Conservation (phyloP, 2,797 vertebrate genomes). For the Malurus leucopterus region DNA sequence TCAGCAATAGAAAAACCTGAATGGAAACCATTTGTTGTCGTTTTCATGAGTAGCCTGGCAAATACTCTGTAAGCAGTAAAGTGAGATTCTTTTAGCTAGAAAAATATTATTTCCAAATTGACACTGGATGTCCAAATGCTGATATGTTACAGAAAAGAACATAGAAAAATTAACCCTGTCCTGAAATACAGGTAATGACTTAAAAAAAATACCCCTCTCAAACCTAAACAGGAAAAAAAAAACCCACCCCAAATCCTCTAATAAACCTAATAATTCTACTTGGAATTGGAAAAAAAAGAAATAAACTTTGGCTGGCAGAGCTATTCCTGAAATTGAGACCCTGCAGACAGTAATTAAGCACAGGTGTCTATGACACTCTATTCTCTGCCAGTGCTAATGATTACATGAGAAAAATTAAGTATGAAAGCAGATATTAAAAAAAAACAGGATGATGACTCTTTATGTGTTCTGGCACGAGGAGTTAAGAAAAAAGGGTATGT, state of each 20-base stretch:
- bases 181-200: not conserved
- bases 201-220: accelerated
- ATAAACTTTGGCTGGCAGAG: not conserved
- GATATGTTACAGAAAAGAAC: not conserved
- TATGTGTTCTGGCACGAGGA: not conserved
- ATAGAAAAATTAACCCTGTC: not conserved
- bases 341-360: not conserved
- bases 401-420: not conserved
- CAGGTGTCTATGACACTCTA: not conserved
- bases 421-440: not conserved
- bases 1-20: not conserved
- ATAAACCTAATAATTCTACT: not conserved
- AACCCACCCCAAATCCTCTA: accelerated
- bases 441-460: not conserved
- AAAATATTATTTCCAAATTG: not conserved
- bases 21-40: not conserved
- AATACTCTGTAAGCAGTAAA: not conserved
- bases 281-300: not conserved
- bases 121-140: not conserved
- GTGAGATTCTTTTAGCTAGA: not conserved
- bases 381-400: not conserved
- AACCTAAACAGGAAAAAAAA: not conserved
- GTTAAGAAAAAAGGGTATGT: not conserved
- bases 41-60: not conserved
- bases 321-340: not conserved